Percentiles rank a stretch among this genome's conserved stretches.
Evolutionary conservation across 1,140 invertebrate genomes (phyloP).

Genomic region (Trinorchestia longiramus): DNA sequence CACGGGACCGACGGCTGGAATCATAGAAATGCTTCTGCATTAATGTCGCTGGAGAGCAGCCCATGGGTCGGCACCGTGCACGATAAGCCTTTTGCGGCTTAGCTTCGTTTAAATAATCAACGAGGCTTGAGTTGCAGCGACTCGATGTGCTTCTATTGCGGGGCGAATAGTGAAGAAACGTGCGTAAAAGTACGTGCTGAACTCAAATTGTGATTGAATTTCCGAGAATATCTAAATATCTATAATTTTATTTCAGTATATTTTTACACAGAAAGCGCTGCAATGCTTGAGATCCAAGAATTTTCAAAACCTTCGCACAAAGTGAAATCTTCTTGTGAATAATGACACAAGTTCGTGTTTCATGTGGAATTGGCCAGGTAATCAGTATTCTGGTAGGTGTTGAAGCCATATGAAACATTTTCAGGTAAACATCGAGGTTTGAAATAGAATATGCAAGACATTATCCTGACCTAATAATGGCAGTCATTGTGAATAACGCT

Average conservation of each 20-base stretch:
- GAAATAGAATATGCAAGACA: neutral
- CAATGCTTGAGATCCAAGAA: neutral
- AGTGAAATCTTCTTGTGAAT: neutral
- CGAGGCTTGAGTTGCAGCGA: neutral
- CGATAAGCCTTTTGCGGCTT: neutral
- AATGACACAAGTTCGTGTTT: neutral
- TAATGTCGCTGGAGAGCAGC: neutral
- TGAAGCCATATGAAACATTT: neutral
- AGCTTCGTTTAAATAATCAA: neutral
- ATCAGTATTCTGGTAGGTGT: neutral
- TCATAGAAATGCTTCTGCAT: conserved; percentile 49
- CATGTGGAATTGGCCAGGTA: neutral
- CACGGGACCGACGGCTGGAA: neutral
- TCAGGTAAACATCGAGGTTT: neutral
- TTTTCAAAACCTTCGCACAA: neutral
- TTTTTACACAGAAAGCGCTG: neutral
- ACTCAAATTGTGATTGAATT: neutral
- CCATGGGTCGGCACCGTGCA: neutral
- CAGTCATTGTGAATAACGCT: neutral
- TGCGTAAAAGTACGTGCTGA: neutral
- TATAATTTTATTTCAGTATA: neutral
- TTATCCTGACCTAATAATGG: neutral
- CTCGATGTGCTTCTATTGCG: no score
- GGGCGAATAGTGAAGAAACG: no score
- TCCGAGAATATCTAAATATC: neutral